Evolutionary conservation across 2,113 vertebrate species (phyloP), one percentile per base, ranked within the genome.

Genomic region (Myrmophylax atrothorax): DNA sequence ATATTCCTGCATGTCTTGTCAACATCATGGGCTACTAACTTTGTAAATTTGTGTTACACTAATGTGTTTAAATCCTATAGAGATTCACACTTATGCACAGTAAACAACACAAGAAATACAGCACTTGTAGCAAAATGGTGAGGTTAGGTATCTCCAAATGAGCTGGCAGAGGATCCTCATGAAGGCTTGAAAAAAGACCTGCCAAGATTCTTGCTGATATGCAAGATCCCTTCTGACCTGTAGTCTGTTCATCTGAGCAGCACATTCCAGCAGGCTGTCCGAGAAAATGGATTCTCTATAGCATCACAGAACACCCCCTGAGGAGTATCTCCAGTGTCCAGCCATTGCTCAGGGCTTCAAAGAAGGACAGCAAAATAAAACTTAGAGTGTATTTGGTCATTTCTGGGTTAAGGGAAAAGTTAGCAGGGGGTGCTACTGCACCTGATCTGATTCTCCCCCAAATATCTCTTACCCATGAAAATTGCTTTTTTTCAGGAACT

Each of bases 11-110:
- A 33, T 11, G 9, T 81, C 42, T 80, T 84, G 42, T 77, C 72
- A 89, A 33, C 46, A 35, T 31, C 22, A n/a, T 28, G 44, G 62
- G 35, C 70, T 79, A 37, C 60, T 76, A 68, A 76, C 49, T 90
- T 73, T 29, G 25, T 89, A 50, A 53, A 84, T 63, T 81, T 25
- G 5, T n/a, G 28, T 80, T 90, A 53, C 24, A 26, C 31, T 83
- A n/a, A 38, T 46, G 15, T 24, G 5, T 83, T 93, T 73, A 83
- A 83, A 83, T 87, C n/a, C 74, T 58, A 1, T 62, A 33, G 40
- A 73, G 40, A 60, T 68, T 60, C 58, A 67, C 55, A 47, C 23
- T 89, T 87, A 60, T 0, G 0, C 8, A 0, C 2, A 0, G 59
- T n/a, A 91, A 84, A 79, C 37, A 76, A 38, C 55, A 35, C 23